Evolutionary conservation across 2,797 vertebrate genomes (phyloP).

Genomic region (Oreochromis grahami): DNA sequence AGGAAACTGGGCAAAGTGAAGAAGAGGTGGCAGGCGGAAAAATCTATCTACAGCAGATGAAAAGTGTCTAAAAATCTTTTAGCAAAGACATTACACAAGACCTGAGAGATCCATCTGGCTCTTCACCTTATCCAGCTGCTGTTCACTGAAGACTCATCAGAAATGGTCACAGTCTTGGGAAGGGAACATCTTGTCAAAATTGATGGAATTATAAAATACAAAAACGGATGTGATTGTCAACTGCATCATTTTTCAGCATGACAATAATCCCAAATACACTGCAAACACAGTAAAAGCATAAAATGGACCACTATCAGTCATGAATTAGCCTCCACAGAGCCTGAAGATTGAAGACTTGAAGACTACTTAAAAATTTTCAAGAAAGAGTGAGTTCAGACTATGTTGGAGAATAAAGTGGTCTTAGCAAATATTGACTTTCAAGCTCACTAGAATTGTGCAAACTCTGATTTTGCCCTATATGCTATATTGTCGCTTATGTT

Average conservation of each 20-base stretch:
- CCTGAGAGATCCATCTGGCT: not conserved
- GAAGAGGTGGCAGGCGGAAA: not conserved
- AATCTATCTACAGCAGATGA: not conserved
- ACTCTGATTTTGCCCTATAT: not conserved
- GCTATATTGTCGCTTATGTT: not conserved
- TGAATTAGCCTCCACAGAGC: not conserved
- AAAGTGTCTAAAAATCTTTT: fast-evolving
- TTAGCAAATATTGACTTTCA: not conserved
- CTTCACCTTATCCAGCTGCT: not conserved
- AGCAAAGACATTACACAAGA: not conserved
- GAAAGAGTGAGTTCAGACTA: not conserved
- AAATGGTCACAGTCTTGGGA: not conserved
- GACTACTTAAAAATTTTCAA: not conserved
- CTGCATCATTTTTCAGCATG: not conserved
- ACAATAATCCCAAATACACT: not conserved
- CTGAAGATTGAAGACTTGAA: not conserved
- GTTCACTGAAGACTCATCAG: not conserved
- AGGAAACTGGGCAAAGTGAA: not conserved
- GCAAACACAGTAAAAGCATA: not conserved
- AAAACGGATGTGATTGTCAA: not conserved
- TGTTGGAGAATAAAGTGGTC: not conserved
- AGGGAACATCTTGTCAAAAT: not conserved
- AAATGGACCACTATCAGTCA: not conserved
- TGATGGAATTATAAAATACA: not conserved
- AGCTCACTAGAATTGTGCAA: not conserved